Evolutionary conservation across 2,113 vertebrate genomes (phyloP).

Genomic region (Baryphthengus martii): DNA sequence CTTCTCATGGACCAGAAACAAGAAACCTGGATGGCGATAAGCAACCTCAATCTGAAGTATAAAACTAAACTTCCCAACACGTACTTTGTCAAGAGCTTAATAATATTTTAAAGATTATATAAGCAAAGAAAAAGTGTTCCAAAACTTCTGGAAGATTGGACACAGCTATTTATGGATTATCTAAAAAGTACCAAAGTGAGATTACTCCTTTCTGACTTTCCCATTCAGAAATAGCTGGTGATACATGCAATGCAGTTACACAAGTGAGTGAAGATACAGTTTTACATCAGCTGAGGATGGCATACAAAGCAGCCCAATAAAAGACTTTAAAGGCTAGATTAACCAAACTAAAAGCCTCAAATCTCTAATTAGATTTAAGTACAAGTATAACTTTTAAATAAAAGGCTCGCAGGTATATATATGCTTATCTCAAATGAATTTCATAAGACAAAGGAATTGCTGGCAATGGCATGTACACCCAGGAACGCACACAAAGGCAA

Average conservation of each 20-base stretch:
- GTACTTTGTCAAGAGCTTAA: neutral
- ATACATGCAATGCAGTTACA: neutral
- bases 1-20: neutral
- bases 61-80: neutral
- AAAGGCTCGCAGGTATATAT: neutral
- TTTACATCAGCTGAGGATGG: neutral
- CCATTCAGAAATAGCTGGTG: neutral
- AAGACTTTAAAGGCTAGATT: neutral
- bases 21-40: neutral
- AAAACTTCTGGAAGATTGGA: neutral
- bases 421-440: neutral
- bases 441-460: too few relatives aligned
- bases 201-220: neutral
- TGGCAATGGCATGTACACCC: fast-evolving
- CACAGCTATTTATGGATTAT: neutral
- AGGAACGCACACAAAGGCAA: neutral
- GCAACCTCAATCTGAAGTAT: neutral
- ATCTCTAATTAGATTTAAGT: neutral
- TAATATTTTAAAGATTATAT: neutral
- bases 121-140: neutral
- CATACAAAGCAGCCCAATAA: neutral
- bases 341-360: neutral
- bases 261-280: neutral
- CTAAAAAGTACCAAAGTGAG: neutral
- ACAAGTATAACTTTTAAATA: neutral